Conservation (phyloP, 2,113 vertebrate species). For the Dissostichus mawsoni region DNA sequence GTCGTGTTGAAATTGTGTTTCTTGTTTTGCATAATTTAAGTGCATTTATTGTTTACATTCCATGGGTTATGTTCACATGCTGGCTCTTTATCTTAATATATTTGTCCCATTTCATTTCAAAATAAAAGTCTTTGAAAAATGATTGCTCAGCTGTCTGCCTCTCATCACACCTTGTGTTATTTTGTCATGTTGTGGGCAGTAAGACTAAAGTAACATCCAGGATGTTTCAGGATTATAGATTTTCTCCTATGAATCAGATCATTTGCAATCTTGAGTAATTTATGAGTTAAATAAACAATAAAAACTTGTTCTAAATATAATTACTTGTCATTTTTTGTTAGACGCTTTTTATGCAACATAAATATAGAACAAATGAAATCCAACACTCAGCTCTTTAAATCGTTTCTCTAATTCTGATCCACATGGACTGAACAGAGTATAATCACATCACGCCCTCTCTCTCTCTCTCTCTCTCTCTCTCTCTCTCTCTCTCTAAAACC, state of each 20-base stretch:
- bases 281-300: neutral
- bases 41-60: conserved; percentile 84
- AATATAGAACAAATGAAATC: neutral
- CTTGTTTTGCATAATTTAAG: conserved; percentile 82
- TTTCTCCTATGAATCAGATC: neutral
- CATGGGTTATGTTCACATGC: conserved; percentile 66
- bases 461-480: neutral
- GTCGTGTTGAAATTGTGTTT: conserved; percentile 69
- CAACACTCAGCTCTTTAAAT: neutral
- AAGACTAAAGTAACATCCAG: neutral
- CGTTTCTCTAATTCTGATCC: neutral
- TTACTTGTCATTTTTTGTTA: too few species aligned
- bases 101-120: conserved; percentile 78
- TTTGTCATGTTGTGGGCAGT: neutral
- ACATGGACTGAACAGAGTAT: neutral
- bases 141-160: neutral
- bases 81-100: conserved; percentile 85
- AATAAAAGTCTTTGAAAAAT: conserved; percentile 79
- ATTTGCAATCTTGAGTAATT: neutral
- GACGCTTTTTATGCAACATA: neutral
- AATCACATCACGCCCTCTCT: neutral
- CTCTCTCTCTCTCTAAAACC: too few species aligned
- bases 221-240: neutral
- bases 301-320: neutral
- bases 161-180: neutral